These are phyloP conservation scores for Caenorhabditis sp. DNA, from an alignment of 2,888 invertebrate genomes.

Conservation along the genomic window DNA sequence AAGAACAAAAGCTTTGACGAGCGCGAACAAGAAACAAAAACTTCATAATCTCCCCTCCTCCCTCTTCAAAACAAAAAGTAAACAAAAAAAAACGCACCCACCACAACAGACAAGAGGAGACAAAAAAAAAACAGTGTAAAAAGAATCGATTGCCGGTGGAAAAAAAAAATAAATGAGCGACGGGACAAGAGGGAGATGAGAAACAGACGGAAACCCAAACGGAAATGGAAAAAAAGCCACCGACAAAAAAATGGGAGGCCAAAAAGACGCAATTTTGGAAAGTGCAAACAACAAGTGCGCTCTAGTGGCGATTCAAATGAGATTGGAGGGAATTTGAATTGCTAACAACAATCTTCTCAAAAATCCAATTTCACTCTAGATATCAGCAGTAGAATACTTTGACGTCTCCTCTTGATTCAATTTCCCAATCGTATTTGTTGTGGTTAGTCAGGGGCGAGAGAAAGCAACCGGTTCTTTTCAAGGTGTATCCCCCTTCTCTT, in stretches of 20 bases:
- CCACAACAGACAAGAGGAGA: slow-evolving; percentile 10
- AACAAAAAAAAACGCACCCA: slow-evolving; percentile 30
- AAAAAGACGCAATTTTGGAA: not conserved
- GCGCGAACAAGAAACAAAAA: slow-evolving; percentile 21
- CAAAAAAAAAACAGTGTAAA: slow-evolving; percentile 45
- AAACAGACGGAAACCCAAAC: slow-evolving; percentile 19
- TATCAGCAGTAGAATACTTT: not conserved
- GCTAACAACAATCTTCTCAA: too few relatives aligned
- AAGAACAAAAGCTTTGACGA: not conserved
- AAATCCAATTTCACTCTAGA: too few relatives aligned
- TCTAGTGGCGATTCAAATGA: not conserved
- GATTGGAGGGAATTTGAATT: not conserved
- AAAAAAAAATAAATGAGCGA: slow-evolving; percentile 26
- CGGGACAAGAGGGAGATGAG: slow-evolving; percentile 26
- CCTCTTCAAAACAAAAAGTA: slow-evolving; percentile 32
- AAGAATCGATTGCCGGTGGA: slow-evolving; percentile 24
- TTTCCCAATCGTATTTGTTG: slow-evolving; percentile 11
- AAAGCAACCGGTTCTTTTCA: slow-evolving; percentile 44
- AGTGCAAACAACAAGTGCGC: slow-evolving; percentile 5
- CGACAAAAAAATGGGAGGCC: not conserved
- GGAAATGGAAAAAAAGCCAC: slow-evolving; percentile 14
- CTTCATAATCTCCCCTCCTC: slow-evolving; percentile 16
- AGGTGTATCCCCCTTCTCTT: slow-evolving; percentile 1
- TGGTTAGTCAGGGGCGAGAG: slow-evolving; percentile 33
- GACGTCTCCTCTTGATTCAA: not conserved